Evolutionary conservation across 2,888 invertebrate genomes (phyloP).

Genomic region (Phyllotreta striolata): DNA sequence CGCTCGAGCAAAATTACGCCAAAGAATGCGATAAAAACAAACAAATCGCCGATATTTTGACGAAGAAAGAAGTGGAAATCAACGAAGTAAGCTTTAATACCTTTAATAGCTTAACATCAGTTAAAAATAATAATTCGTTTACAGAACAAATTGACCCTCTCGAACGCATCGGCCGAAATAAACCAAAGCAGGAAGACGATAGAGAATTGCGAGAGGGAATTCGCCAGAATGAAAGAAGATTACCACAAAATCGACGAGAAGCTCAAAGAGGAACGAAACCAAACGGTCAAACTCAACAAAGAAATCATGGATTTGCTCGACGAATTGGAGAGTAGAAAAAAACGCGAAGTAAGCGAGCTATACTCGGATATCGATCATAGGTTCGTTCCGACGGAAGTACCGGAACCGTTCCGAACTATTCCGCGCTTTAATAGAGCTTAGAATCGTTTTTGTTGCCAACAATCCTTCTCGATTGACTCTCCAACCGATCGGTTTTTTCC

Average conservation of each 20-base stretch:
- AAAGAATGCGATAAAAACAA: constrained; percentile 60
- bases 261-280: constrained; percentile 47
- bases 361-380: constrained; percentile 15
- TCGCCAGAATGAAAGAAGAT: constrained; percentile 53
- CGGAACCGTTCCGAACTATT: background rate
- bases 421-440: no score
- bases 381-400: no score
- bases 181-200: constrained; percentile 63
- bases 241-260: constrained; percentile 48
- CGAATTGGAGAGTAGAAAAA: constrained; percentile 54
- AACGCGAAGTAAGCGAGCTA: constrained; percentile 52
- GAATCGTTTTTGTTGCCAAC: constrained; percentile 22
- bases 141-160: constrained; percentile 54
- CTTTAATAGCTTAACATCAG: no score
- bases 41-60: constrained; percentile 68
- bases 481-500: constrained; percentile 21
- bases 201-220: constrained; percentile 61
- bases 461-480: no score
- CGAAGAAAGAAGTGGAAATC: constrained; percentile 66
- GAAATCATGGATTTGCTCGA: constrained; percentile 55
- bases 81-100: constrained; percentile 65
- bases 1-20: constrained; percentile 44
- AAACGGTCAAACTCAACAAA: constrained; percentile 47
- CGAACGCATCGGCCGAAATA: constrained; percentile 55
- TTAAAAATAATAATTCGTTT: constrained; percentile 31